Percentiles rank a stretch among this genome's conserved stretches.
These are phyloP conservation scores for Mesorhabditis spiculigera DNA, from an alignment of 2,888 invertebrate genomes.

Conservation along the genomic window DNA sequence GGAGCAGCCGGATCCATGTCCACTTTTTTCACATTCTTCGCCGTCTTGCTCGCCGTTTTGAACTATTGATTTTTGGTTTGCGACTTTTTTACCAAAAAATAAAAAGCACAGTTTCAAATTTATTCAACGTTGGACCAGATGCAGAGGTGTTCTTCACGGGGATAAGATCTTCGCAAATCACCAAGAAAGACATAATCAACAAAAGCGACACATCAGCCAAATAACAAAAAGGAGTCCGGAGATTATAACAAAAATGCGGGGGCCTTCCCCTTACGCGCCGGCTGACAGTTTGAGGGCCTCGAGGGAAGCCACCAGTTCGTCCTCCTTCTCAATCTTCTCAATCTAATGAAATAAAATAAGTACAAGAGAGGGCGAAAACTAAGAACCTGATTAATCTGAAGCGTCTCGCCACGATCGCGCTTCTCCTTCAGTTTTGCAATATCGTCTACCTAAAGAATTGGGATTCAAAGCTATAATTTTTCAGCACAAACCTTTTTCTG, in stretches of 20 bases:
- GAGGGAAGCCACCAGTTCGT: conserved; percentile 2
- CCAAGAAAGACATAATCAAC: too few relatives aligned
- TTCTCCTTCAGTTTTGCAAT: conserved; percentile 33
- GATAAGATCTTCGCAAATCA: too few relatives aligned
- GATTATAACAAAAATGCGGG: too few relatives aligned
- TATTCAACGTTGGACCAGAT: too few relatives aligned
- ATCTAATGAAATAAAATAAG: not conserved
- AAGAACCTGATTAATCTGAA: conserved; percentile 50
- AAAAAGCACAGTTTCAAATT: too few relatives aligned
- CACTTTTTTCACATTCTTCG: not conserved
- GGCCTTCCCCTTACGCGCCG: too few relatives aligned
- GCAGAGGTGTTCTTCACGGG: too few relatives aligned
- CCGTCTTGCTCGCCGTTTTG: not conserved
- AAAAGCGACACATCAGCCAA: too few relatives aligned
- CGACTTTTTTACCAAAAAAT: too few relatives aligned
- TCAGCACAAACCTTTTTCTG: not conserved
- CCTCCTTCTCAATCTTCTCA: conserved; percentile 6
- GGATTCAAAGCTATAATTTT: not conserved
- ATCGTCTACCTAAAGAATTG: conserved; percentile 37
- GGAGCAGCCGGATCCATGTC: not conserved
- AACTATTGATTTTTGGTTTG: too few relatives aligned
- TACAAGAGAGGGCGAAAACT: not conserved
- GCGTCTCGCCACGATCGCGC: conserved; percentile 33
- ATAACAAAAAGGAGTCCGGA: too few relatives aligned
- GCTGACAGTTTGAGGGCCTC: not conserved